Evolutionary conservation across 2,797 vertebrate species (phyloP), one percentile per base, ranked within the genome.

Genomic region (Myotis vivesi): DNA sequence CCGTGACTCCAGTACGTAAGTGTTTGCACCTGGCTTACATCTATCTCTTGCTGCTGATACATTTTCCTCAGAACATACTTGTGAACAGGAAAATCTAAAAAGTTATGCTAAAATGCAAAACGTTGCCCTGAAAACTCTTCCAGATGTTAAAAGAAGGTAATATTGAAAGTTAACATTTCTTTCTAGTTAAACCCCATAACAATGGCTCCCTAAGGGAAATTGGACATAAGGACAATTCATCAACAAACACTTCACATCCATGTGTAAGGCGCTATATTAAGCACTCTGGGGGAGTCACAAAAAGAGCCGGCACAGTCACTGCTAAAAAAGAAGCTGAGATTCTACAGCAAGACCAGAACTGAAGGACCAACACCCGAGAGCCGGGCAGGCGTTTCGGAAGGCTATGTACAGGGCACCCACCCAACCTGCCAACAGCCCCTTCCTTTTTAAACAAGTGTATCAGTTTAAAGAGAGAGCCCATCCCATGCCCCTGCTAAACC

Each of bases 261-360:
- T 10, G 69, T 66, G 76, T 73, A 28, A 17, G 17, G 25, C n/a
- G 30, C 87, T 95, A 71, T 80, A 87, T 55, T 79, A 66, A 93
- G 96, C 46, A 55, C 53, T 89, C 81, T 38, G 79, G 76, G 59
- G 92, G 87, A 94, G 92, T 75, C 51, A 44, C n/a, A 69, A 10
- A 53, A 69, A 62, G 89, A 92, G 38, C 66, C 0, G 1, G 76
- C 64, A 59, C 13, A n/a, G 46, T 33, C 23, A 17, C 15, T 36
- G 55, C 79, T 93, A 3, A 69, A 46, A 51, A 49, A 83, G 92
- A 30, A 55, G 49, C 12, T 2, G 68, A 64, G 73, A 69, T 15
- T 36, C 57, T 19, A 11, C 57, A 5, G 5, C 1, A 3, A 22
- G 46, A n/a, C 62, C 51, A 77, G 36, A 75, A 15, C 22, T 5